phyloP scores from a whole-genome alignment of 2,888 invertebrate species.

The Heliconius aoede region DNA sequence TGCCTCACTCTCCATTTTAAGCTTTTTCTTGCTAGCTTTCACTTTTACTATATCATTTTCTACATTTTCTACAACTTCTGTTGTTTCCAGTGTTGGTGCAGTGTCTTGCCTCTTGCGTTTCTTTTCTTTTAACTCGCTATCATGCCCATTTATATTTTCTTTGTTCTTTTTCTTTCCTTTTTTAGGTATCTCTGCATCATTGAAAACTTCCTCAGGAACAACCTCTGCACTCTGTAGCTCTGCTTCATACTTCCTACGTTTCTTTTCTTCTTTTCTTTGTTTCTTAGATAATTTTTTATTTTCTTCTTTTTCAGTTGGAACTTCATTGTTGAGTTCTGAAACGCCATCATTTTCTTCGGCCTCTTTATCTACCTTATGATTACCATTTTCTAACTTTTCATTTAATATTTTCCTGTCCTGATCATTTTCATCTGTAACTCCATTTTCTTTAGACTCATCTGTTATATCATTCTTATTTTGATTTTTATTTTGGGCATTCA shows the following conservation, averaged over 20 bases:
- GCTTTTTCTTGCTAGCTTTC: constrained; percentile 70
- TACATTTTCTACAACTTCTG: constrained; percentile 49
- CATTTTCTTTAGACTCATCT: constrained; percentile 48
- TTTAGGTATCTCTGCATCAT: constrained; percentile 59
- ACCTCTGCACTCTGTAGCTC: constrained; percentile 71
- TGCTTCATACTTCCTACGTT: constrained; percentile 77
- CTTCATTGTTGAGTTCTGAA: constrained; percentile 38
- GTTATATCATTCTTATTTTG: constrained; percentile 59
- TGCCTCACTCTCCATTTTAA: constrained; percentile 55
- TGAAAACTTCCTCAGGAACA: constrained; percentile 52
- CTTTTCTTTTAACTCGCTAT: constrained; percentile 56
- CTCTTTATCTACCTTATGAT: constrained; percentile 41
- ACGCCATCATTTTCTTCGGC: constrained; percentile 49
- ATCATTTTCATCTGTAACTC: constrained; percentile 30
- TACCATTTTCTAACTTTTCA: constrained; percentile 41
- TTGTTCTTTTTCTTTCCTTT: constrained; percentile 77
- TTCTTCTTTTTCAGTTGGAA: constrained; percentile 47
- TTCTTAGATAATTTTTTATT: constrained; percentile 70
- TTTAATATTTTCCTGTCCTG: constrained; percentile 47
- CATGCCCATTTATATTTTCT: constrained; percentile 60
- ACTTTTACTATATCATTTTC: constrained; percentile 55
- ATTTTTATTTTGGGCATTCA: constrained; percentile 55
- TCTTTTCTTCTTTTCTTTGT: constrained; percentile 77
- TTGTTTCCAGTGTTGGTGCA: constrained; percentile 59
- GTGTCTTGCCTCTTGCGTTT: constrained; percentile 76